A percentile compares a stretch with the other conserved stretches of the same genome.
These are phyloP conservation scores for Nycticryphes semicollaris DNA, from an alignment of 2,113 vertebrate genomes.

Conservation along the genomic window DNA sequence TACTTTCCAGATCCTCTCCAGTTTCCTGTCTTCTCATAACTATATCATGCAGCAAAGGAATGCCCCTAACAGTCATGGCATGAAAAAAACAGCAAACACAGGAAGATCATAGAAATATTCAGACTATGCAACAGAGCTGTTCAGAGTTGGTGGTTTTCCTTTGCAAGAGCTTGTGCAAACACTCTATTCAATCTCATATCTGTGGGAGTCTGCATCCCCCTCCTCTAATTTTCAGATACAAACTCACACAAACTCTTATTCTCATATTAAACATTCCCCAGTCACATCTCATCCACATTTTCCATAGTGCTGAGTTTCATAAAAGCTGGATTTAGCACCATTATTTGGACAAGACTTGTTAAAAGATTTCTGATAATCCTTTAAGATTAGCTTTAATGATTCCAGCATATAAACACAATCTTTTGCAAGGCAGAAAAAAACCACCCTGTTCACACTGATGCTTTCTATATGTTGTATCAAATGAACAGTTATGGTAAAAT, in stretches of 20 bases:
- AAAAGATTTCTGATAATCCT: not conserved
- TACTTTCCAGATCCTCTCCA: not conserved
- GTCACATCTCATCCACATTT: slow-evolving; percentile 2
- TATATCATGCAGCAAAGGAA: not conserved
- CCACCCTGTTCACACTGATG: not conserved
- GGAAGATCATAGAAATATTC: slow-evolving; percentile 17
- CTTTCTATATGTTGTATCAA: not conserved
- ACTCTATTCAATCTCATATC: not conserved
- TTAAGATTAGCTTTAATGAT: not conserved
- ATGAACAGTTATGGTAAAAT: not conserved
- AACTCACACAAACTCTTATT: not conserved
- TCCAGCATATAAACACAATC: not conserved
- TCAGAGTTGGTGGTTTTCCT: not conserved
- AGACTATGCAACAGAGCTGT: not conserved
- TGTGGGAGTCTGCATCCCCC: slow-evolving; percentile 4
- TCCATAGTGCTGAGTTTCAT: slow-evolving; percentile 12
- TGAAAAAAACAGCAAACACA: not conserved
- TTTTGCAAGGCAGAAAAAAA: not conserved
- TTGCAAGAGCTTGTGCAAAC: slow-evolving; percentile 6
- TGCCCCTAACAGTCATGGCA: not conserved
- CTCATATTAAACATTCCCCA: slow-evolving; percentile 11
- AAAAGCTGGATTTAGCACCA: slow-evolving; percentile 18
- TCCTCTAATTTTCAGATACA: not conserved
- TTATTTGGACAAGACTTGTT: not conserved
- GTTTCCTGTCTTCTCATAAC: not conserved